These are phyloP conservation scores for Ferdinandea cuprea DNA, from an alignment of 2,888 invertebrate genomes.

Conservation along the genomic window DNA sequence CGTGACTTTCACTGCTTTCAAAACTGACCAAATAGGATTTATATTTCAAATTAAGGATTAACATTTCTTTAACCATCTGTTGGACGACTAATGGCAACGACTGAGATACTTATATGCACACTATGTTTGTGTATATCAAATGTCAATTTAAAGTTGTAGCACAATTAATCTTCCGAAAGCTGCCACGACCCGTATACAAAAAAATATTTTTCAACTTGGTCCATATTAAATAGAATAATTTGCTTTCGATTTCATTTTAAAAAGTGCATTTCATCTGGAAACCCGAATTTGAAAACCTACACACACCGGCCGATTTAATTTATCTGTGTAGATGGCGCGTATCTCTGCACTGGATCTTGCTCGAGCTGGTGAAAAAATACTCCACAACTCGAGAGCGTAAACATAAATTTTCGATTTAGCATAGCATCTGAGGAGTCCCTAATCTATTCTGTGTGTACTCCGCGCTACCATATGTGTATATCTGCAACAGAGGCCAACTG, in stretches of 20 bases:
- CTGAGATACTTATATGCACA: slow-evolving; percentile 15
- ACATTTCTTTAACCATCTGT: background rate
- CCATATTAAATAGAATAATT: slow-evolving; percentile 69
- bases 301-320: slow-evolving; percentile 50
- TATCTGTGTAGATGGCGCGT: slow-evolving; percentile 55
- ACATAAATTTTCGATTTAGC: slow-evolving; percentile 64
- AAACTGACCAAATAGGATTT: slow-evolving; percentile 19
- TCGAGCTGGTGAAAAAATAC: slow-evolving; percentile 61
- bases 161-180: slow-evolving; percentile 38
- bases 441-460: slow-evolving; percentile 23
- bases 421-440: slow-evolving; percentile 43
- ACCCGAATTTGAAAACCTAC: slow-evolving; percentile 20
- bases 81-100: slow-evolving; percentile 26
- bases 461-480: slow-evolving; percentile 7
- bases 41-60: slow-evolving; percentile 58
- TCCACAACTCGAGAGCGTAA: slow-evolving; percentile 64
- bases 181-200: too few relatives aligned
- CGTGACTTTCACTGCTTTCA: slow-evolving; percentile 66
- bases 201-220: slow-evolving; percentile 33
- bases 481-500: slow-evolving; percentile 16
- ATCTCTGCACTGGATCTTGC: slow-evolving; percentile 65
- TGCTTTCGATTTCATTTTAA: slow-evolving; percentile 72
- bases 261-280: slow-evolving; percentile 48
- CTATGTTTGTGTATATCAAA: background rate
- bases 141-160: slow-evolving; percentile 23